Evolutionary conservation across 2,888 invertebrate genomes (phyloP).

Genomic region (Phytoseiulus persimilis): DNA sequence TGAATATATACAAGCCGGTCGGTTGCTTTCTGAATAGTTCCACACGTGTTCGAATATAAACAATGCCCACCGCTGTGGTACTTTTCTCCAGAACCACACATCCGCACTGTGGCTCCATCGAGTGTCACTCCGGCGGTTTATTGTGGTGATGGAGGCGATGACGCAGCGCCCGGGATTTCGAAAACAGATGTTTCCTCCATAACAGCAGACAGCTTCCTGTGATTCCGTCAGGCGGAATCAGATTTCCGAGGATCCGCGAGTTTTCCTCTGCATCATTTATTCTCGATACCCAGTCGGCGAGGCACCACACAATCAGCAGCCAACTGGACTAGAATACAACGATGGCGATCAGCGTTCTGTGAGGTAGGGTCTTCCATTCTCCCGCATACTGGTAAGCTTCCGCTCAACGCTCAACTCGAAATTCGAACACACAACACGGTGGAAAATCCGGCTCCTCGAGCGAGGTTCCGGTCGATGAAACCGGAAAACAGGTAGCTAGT

Average conservation of each 20-base stretch:
- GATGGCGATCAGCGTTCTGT: background rate
- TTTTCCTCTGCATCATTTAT: background rate
- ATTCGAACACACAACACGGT: background rate
- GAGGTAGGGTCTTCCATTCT: background rate
- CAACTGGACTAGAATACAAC: background rate
- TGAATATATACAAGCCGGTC: background rate
- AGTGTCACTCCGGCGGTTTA: background rate
- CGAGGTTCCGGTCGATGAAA: background rate
- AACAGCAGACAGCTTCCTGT: slow-evolving; percentile 31
- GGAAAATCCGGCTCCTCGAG: background rate
- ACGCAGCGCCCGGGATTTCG: background rate
- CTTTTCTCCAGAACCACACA: no score
- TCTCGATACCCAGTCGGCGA: background rate
- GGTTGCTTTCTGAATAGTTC: background rate
- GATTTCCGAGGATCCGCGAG: background rate
- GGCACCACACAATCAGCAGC: background rate
- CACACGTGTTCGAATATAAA: no score
- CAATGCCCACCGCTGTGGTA: no score
- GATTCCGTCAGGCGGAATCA: background rate
- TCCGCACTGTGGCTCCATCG: no score
- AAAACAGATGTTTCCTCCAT: slow-evolving; percentile 9
- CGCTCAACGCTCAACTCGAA: background rate
- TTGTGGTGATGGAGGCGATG: background rate
- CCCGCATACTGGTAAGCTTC: background rate
- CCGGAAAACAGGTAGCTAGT: background rate